These are phyloP conservation scores for Phlogophora meticulosa DNA, from an alignment of 2,888 invertebrate species.

Conservation along the genomic window DNA sequence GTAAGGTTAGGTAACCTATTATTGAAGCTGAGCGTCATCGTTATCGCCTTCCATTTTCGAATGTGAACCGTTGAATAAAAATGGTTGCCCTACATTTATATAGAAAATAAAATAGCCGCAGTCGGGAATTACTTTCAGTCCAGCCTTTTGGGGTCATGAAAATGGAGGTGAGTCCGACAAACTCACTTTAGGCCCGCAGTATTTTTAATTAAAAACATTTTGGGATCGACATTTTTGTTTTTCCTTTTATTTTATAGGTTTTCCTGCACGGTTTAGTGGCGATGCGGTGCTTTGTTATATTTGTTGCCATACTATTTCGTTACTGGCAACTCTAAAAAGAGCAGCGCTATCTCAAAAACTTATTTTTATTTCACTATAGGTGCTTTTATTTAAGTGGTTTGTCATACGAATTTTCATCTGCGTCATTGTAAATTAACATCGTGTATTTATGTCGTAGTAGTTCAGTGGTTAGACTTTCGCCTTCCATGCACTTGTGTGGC, in stretches of 20 bases:
- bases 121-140: conserved; percentile 73
- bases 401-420: too few species aligned
- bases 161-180: conserved; percentile 70
- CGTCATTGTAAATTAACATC: too few species aligned
- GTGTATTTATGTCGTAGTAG: too few species aligned
- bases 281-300: not conserved
- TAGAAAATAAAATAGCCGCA: conserved; percentile 70
- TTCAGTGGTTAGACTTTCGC: too few species aligned
- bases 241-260: conserved; percentile 58
- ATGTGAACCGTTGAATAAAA: conserved; percentile 47
- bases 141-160: conserved; percentile 73
- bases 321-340: not conserved
- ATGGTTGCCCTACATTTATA: conserved; percentile 59
- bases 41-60: conserved; percentile 51
- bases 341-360: too few species aligned
- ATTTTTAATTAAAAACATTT: conserved; percentile 81
- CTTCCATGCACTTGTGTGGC: too few species aligned
- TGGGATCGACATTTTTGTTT: conserved; percentile 65
- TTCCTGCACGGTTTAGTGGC: conserved; percentile 18
- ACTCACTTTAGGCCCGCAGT: conserved; percentile 70
- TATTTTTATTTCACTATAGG: too few species aligned
- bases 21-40: conserved; percentile 44
- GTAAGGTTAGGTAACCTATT: conserved; percentile 25
- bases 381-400: too few species aligned
- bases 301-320: not conserved